Conservation (phyloP, 2,888 invertebrate species). For the Mantis religiosa region DNA sequence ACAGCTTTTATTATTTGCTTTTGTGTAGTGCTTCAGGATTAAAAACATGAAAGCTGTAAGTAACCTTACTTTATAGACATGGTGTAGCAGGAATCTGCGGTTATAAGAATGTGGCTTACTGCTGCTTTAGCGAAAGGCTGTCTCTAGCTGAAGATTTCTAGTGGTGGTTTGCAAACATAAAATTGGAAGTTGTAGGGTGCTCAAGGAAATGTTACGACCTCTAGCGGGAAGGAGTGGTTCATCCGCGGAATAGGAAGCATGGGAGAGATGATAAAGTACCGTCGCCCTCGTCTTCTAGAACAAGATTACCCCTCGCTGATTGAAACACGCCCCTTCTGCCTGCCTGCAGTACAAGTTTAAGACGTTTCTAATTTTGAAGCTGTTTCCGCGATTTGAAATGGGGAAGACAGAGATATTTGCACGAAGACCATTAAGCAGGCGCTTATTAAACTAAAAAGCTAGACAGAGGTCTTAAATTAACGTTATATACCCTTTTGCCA, state of each 20-base stretch:
- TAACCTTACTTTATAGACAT: too few relatives aligned
- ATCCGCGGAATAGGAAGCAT: not conserved
- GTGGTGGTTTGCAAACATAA: not conserved
- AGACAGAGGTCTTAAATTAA: not conserved
- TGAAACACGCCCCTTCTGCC: conserved; percentile 5
- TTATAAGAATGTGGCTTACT: too few relatives aligned
- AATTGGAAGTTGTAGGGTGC: not conserved
- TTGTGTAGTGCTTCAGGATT: too few relatives aligned
- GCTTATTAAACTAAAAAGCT: not conserved
- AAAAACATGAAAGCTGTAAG: too few relatives aligned
- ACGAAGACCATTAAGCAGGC: not conserved
- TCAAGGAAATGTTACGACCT: not conserved
- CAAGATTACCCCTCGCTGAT: not conserved
- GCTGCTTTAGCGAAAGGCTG: too few relatives aligned
- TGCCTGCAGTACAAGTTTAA: not conserved
- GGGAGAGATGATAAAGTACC: not conserved
- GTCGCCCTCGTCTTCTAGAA: not conserved
- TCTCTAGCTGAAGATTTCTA: too few relatives aligned
- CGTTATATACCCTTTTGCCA: not conserved
- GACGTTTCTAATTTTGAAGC: conserved; percentile 12
- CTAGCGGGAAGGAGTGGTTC: not conserved
- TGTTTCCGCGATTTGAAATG: conserved; percentile 2
- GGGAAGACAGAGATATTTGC: not conserved
- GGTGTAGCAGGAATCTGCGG: too few relatives aligned
- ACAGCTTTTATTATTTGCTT: too few relatives aligned